Evolutionary conservation across 2,888 invertebrate genomes (phyloP).

Genomic region (Bruchidius siliquastri): DNA sequence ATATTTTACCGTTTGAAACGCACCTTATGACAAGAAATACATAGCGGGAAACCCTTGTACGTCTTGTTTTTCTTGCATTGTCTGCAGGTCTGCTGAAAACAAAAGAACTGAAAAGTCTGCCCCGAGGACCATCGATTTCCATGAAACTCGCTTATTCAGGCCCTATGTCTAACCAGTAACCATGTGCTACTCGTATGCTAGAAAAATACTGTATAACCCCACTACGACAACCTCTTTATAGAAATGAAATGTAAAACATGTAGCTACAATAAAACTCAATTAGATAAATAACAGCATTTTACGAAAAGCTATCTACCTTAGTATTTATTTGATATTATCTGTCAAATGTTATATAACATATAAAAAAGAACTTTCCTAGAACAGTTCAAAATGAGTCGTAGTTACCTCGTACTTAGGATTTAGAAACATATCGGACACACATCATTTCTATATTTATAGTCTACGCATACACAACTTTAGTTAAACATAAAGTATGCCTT

Average conservation of each 20-base stretch:
- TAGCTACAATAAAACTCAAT: background rate
- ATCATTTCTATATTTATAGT: too few species aligned
- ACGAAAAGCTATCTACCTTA: background rate
- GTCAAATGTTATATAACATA: too few species aligned
- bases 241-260: background rate
- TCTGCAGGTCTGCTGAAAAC: constrained; percentile 34
- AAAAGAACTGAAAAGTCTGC: constrained; percentile 23
- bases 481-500: too few species aligned
- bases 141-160: background rate
- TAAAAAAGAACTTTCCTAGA: too few species aligned
- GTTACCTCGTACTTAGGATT: too few species aligned
- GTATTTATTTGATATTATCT: too few species aligned
- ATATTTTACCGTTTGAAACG: constrained; percentile 12
- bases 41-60: constrained; percentile 36
- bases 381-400: too few species aligned
- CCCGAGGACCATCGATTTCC: constrained; percentile 2
- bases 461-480: too few species aligned
- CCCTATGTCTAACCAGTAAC: background rate
- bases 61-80: constrained; percentile 36
- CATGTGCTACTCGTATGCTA: background rate
- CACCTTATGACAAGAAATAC: constrained; percentile 37
- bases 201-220: background rate
- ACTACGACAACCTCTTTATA: background rate
- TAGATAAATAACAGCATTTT: background rate
- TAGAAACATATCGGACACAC: too few species aligned